A percentile compares a stretch with the other conserved stretches of the same genome.
Evolutionary conservation across 2,888 invertebrate species (phyloP).

Genomic region (Stegophylla sp.): DNA sequence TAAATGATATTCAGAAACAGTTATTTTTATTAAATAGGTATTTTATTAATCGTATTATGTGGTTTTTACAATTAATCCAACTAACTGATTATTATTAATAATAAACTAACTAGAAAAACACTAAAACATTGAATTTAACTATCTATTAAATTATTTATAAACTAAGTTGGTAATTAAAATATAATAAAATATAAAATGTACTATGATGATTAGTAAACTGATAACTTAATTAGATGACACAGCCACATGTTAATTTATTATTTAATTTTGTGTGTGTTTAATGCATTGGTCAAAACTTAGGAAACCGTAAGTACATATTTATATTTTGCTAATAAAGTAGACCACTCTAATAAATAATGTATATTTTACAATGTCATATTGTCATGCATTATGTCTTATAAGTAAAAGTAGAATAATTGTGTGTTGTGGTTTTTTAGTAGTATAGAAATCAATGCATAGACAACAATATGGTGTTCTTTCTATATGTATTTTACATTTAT

Average conservation of each 20-base stretch:
- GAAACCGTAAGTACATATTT: slow-evolving; percentile 79
- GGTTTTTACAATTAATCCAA: too few relatives aligned
- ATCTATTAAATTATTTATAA: background rate
- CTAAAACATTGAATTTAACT: background rate
- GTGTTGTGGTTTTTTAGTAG: slow-evolving; percentile 40
- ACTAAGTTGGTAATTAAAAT: background rate
- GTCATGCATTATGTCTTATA: slow-evolving; percentile 17
- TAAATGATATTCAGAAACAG: background rate
- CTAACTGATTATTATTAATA: too few relatives aligned
- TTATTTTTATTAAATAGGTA: background rate
- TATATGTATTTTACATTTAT: background rate
- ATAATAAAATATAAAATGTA: too few relatives aligned
- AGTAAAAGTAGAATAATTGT: slow-evolving; percentile 41
- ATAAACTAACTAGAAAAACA: background rate
- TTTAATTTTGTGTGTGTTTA: slow-evolving; percentile 57
- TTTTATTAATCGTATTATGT: background rate
- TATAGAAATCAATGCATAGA: background rate
- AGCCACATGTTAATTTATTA: slow-evolving; percentile 7
- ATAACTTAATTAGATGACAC: background rate
- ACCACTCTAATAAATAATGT: background rate
- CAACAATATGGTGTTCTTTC: slow-evolving; percentile 32
- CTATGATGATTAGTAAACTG: background rate
- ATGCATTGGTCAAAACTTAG: slow-evolving; percentile 66
- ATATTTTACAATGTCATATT: slow-evolving; percentile 25
- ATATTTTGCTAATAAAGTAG: background rate